A percentile compares a stretch with the other conserved stretches of the same genome.
These are phyloP conservation scores for Clarias pachynema DNA, from an alignment of 2,797 vertebrate genomes.

Conservation along the genomic window DNA sequence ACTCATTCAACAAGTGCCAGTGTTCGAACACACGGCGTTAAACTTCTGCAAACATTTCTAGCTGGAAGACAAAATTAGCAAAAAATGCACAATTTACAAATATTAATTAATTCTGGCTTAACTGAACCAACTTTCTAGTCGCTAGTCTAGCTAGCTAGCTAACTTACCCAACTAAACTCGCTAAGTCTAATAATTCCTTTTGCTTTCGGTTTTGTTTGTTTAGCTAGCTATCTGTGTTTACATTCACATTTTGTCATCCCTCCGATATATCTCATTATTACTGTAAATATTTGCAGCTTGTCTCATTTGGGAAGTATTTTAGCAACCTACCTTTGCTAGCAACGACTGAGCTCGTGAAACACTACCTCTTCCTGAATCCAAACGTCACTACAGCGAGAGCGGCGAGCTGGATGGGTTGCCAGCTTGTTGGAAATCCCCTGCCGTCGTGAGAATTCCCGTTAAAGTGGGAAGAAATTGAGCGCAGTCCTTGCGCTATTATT, in stretches of 20 bases:
- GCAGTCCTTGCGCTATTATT: background rate
- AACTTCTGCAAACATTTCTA: background rate
- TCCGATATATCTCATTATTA: background rate
- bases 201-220: background rate
- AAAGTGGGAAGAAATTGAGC: background rate
- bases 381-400: background rate
- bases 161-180: background rate
- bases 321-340: slow-evolving; percentile 26
- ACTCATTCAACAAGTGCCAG: background rate
- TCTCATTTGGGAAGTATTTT: background rate
- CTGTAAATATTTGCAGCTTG: background rate
- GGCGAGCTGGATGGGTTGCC: background rate
- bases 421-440: background rate
- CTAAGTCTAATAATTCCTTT: background rate
- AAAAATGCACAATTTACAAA: background rate
- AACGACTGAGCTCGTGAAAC: background rate
- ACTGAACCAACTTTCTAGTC: too few relatives aligned
- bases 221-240: background rate
- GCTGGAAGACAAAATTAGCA: background rate
- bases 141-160: background rate
- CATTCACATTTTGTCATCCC: background rate
- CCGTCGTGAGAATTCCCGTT: background rate
- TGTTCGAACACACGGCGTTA: background rate
- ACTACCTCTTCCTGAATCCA: slow-evolving; percentile 29
- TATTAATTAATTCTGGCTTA: background rate